Evolutionary conservation across 2,797 vertebrate genomes (phyloP).

Genomic region (Tragelaphus eurycerus): DNA sequence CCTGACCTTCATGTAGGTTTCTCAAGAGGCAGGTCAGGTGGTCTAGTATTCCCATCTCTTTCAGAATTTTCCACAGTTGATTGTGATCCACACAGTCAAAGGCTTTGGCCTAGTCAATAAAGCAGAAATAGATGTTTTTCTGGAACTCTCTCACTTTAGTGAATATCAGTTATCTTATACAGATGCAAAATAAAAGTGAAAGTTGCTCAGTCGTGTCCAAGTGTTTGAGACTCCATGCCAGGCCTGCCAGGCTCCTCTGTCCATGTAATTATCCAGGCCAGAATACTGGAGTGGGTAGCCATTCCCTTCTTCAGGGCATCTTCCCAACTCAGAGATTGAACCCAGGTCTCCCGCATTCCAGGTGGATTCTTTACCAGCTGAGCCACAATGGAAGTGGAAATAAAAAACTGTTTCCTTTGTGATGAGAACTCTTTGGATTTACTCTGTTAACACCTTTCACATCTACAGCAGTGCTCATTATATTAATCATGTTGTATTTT

Average conservation of each 20-base stretch:
- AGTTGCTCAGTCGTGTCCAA: accelerated
- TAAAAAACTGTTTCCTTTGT: background rate
- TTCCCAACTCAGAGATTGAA: background rate
- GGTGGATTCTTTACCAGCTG: background rate
- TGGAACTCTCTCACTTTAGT: too few relatives aligned
- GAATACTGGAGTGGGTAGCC: background rate
- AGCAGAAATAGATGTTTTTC: too few relatives aligned
- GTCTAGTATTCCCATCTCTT: too few relatives aligned
- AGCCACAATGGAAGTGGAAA: background rate
- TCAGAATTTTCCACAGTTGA: too few relatives aligned
- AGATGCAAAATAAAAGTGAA: background rate
- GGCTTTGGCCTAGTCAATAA: too few relatives aligned
- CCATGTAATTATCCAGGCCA: background rate
- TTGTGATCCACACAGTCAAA: too few relatives aligned
- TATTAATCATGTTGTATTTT: background rate
- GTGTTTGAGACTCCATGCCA: background rate
- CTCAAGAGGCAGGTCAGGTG: too few relatives aligned
- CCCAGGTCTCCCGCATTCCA: background rate
- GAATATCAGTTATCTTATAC: background rate
- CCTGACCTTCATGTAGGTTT: too few relatives aligned
- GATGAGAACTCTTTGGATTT: background rate
- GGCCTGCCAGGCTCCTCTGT: background rate
- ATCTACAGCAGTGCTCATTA: background rate
- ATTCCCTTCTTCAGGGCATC: background rate
- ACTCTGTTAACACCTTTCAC: background rate